Evolutionary conservation across 1,140 invertebrate species (phyloP), one percentile per base, ranked within the genome.

Genomic region (Brachionus asplanchnoidis): DNA sequence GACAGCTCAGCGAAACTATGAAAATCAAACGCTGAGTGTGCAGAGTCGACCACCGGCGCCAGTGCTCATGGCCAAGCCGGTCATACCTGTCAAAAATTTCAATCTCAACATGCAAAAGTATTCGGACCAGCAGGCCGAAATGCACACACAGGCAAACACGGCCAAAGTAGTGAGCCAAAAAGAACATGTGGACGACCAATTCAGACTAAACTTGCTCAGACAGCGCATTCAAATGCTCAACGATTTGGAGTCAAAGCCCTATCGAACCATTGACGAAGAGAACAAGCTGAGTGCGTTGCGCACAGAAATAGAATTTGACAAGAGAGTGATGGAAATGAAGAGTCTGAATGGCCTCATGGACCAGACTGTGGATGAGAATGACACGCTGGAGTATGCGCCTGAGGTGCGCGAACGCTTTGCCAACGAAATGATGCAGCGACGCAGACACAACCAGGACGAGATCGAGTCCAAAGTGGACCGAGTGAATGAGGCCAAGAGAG

Each of bases 301-400:
- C 20, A 82, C 79, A 26, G 79, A 82, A 68, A 68, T 82, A 20
- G 79, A 82, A 26, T 82, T 82, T 23, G 79, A 82, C 40, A 60
- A 36, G 26, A 46, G 79, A 36, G 79, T 82, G 20, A 36, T 82
- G 23, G 79, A 82, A 68, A 65, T 68, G 79, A 66, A 65, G 17
- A 82, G 17, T 8, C 26, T 77, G 3, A 77, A 32, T 26, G 28
- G 28, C 26, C 11, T 4, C 14, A 14, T 77, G 11, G 73, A 77
- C 32, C 42, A 77, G 20, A 77, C 73, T 12, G 26, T 7, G 17
- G 73, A 77, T 11, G 73, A 46, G 7, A 77, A 77, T 53, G 73
- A 77, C 26, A 77, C 68, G 8, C 9, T 77, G 20, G 73, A 77
- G 2, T 77, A 77, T 50, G 42, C 73, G 20, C 73, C 73, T 28